Evolutionary conservation across 2,888 invertebrate genomes (phyloP).

Genomic region (Pedicia rivosa): DNA sequence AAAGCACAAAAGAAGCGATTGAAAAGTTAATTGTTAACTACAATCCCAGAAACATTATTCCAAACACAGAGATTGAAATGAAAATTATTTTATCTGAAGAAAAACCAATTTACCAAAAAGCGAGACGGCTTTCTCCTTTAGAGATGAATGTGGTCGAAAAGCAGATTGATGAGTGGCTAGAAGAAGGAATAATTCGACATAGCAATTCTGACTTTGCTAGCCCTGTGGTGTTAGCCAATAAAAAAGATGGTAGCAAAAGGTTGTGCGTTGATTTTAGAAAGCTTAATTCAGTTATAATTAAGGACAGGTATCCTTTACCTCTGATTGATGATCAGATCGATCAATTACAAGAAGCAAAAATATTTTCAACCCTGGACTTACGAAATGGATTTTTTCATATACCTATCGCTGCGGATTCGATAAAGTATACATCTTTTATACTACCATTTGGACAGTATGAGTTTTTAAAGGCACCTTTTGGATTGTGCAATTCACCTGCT

Average conservation of each 20-base stretch:
- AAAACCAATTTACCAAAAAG: conserved; percentile 14
- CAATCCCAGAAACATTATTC: not conserved
- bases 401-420: conserved; percentile 14
- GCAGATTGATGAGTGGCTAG: conserved; percentile 17
- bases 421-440: conserved; percentile 9
- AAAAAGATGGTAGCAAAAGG: conserved; percentile 9
- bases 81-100: conserved; percentile 19
- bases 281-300: conserved; percentile 19
- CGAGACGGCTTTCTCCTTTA: conserved; percentile 14
- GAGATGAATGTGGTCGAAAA: conserved; percentile 15
- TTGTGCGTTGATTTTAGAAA: conserved; percentile 23
- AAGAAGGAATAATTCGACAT: conserved; percentile 17
- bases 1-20: not conserved
- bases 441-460: conserved; percentile 4
- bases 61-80: conserved; percentile 9
- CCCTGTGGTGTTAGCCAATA: conserved; percentile 13
- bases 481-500: not conserved
- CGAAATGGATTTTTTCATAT: conserved; percentile 22
- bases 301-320: conserved; percentile 21
- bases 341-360: conserved; percentile 13
- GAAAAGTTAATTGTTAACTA: not conserved
- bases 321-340: conserved; percentile 23
- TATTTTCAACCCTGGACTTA: conserved; percentile 19
- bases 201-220: conserved; percentile 18
- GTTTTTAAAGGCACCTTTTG: not conserved